Evolutionary conservation across 2,113 vertebrate species (phyloP).

Genomic region (Dolichallabes microphthalmus): DNA sequence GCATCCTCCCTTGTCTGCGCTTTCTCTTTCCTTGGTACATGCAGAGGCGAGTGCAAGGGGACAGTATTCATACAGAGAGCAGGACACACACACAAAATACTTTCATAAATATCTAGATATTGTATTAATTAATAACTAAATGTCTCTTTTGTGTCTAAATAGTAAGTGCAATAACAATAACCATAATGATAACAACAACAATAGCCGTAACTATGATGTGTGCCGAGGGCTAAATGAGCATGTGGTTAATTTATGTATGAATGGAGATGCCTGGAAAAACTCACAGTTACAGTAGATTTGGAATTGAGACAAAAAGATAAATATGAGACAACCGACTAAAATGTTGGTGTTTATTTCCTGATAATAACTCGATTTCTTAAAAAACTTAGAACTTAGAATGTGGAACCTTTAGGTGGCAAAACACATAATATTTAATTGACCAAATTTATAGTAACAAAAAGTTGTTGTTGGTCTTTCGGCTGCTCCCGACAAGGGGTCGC

Average conservation of each 20-base stretch:
- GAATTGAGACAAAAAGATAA: background rate
- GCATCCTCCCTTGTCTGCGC: background rate
- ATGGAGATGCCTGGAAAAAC: background rate
- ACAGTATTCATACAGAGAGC: background rate
- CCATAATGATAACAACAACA: constrained; percentile 15
- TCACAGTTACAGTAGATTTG: too few species aligned
- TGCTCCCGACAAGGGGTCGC: too few species aligned
- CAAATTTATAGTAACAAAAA: too few species aligned
- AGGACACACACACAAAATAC: background rate
- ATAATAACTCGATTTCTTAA: background rate
- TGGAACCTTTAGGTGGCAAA: too few species aligned
- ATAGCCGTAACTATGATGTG: constrained; percentile 5
- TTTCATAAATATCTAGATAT: too few species aligned
- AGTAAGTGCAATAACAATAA: constrained; percentile 16
- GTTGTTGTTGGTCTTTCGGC: too few species aligned
- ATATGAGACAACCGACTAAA: background rate
- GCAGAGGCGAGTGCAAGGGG: background rate
- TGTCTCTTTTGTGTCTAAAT: background rate
- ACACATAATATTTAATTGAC: background rate
- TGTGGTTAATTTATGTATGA: constrained; percentile 13
- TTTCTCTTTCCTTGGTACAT: background rate
- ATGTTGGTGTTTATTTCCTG: background rate
- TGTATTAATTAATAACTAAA: background rate
- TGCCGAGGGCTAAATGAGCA: constrained; percentile 17
- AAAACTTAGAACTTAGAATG: background rate